Evolutionary conservation across 2,797 vertebrate species (phyloP), one percentile per base, ranked within the genome.

Genomic region (Pagetopsis macropterus): DNA sequence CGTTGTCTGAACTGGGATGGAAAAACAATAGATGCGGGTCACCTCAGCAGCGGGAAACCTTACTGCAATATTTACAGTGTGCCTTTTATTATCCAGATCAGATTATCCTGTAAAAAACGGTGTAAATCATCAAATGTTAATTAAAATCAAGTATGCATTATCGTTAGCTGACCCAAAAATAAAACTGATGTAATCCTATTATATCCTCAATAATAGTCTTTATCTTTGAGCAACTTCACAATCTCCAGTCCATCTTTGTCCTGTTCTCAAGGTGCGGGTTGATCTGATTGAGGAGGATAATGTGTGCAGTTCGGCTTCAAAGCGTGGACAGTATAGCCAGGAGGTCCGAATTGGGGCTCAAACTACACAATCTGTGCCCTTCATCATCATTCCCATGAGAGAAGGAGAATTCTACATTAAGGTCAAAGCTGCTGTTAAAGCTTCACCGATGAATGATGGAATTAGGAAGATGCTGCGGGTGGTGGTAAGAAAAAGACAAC

Each of bases 281-380:
- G 95, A 96, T 3, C 83, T 98, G 13, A 65, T 93, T 1, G 45
- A 96, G 73, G 94, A 94, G 21, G 76, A 87, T 0, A 41, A 93
- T 0, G 70, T 98, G 70, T 98, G 97, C 93, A 96, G 96, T 0
- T 46, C 93, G 10, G 96, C 97, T 48, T 96, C 93, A 0, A 95
- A 94, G 75, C 94, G 84, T 72, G 19, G 9, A 9, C 90, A 43
- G 31, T 93, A 90, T 86, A 85, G 83, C 0, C 92, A 94, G 81
- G 81, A 76, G 0, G 58, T 97, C 1, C 2, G 0, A 0, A 9
- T 98, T 9, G 88, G 69, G 0, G 0, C 52, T 0, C 17, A 69
- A 9, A 93, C 93, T 0, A 96, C 96, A 0, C 37, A 80, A 19
- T 61, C 94, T 0, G 91, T 98, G 0, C 92, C 96, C 0, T 96